Evolutionary conservation across 1,140 invertebrate genomes (phyloP).

Genomic region (Temnothorax longispinosus): DNA sequence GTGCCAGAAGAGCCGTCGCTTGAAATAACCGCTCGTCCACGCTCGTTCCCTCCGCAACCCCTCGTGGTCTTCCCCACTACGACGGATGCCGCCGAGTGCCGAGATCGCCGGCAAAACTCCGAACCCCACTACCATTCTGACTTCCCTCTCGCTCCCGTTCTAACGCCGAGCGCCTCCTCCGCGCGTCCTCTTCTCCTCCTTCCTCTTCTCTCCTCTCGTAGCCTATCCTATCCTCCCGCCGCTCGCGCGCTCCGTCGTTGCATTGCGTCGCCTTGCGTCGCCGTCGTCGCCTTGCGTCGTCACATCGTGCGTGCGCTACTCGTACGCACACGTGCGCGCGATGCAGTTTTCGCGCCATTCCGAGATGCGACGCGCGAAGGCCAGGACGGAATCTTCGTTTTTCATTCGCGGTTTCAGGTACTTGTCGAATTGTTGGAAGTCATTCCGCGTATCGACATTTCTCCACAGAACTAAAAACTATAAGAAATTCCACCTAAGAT

Average conservation of each 20-base stretch:
- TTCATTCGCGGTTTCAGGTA: background rate
- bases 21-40: slow-evolving; percentile 85
- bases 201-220: too few species aligned
- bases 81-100: slow-evolving; percentile 38
- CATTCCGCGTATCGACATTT: background rate
- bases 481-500: background rate
- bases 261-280: background rate
- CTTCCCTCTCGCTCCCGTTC: slow-evolving; percentile 32
- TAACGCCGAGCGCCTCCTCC: background rate
- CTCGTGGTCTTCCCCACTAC: slow-evolving; percentile 64
- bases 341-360: slow-evolving; percentile 64
- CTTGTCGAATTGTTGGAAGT: background rate
- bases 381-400: background rate
- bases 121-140: slow-evolving; percentile 44
- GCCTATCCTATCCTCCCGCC: background rate
- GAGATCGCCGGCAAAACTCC: slow-evolving; percentile 59
- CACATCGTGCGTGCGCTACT: background rate
- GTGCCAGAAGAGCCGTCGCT: slow-evolving; percentile 83
- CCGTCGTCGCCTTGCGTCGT: too few species aligned
- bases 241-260: background rate
- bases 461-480: too few species aligned
- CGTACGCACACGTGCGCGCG: slow-evolving; percentile 53
- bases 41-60: slow-evolving; percentile 71
- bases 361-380: background rate
- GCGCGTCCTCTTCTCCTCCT: background rate